These are phyloP conservation scores for Lucinisca nassula DNA, from an alignment of 2,888 invertebrate genomes.

Conservation along the genomic window DNA sequence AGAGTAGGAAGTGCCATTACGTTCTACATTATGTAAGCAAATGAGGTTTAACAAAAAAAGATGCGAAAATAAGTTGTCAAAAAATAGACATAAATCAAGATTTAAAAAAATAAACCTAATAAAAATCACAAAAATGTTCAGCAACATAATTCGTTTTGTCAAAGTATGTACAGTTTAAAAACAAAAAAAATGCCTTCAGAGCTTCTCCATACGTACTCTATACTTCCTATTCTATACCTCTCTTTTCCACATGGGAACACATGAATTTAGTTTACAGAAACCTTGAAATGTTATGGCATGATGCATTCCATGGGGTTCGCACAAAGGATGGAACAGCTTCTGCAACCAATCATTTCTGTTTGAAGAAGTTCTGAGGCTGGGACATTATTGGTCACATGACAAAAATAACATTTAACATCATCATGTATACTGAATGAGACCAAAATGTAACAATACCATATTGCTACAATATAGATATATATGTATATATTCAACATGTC, in stretches of 20 bases:
- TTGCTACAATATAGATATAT: not conserved
- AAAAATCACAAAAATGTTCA: conserved; percentile 62
- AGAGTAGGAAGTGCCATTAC: not conserved
- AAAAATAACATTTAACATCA: not conserved
- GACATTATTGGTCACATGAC: conserved; percentile 9
- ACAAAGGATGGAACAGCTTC: too few species aligned
- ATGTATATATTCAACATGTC: not conserved
- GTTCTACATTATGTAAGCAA: not conserved
- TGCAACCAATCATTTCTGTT: not conserved
- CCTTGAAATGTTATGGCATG: too few species aligned
- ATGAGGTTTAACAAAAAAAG: not conserved
- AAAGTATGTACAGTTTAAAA: conserved; percentile 19
- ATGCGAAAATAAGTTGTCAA: conserved; percentile 53
- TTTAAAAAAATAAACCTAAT: conserved; percentile 62
- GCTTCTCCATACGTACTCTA: not conserved
- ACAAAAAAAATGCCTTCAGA: not conserved
- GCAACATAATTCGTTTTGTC: conserved; percentile 22
- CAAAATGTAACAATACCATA: not conserved
- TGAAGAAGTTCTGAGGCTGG: conserved; percentile 8
- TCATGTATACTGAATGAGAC: not conserved
- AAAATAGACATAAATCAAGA: conserved; percentile 63
- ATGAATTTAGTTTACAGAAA: too few species aligned
- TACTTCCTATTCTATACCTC: too few species aligned
- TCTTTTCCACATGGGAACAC: too few species aligned
- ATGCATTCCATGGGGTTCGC: too few species aligned